Percentiles rank a stretch among this genome's conserved stretches.
Evolutionary conservation across 2,888 invertebrate species (phyloP).

Genomic region (Rhodophaea formosa): DNA sequence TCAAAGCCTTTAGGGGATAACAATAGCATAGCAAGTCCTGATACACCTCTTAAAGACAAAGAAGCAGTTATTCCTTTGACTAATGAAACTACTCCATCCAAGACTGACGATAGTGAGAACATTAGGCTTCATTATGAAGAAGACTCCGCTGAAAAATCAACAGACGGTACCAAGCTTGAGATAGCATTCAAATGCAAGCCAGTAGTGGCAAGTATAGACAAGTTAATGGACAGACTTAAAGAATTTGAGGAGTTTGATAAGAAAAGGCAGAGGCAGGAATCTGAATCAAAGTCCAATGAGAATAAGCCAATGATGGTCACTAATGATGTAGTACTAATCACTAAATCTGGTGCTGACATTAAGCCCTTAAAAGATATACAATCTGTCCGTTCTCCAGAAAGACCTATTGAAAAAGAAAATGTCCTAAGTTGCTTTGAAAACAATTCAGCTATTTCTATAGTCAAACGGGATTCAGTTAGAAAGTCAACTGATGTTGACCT

Average conservation of each 20-base stretch:
- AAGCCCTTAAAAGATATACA: conserved; percentile 73
- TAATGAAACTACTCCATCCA: conserved; percentile 64
- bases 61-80: conserved; percentile 45
- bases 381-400: conserved; percentile 68
- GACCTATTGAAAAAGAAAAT: conserved; percentile 70
- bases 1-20: conserved; percentile 64
- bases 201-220: conserved; percentile 73
- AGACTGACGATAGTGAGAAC: conserved; percentile 70
- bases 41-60: conserved; percentile 67
- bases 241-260: conserved; percentile 77
- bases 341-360: conserved; percentile 71
- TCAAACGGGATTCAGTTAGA: conserved; percentile 72
- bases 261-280: conserved; percentile 68
- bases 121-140: conserved; percentile 72
- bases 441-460: conserved; percentile 77
- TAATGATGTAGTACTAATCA: conserved; percentile 73
- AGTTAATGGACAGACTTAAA: conserved; percentile 75
- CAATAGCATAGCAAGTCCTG: conserved; percentile 55
- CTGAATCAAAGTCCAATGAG: conserved; percentile 61
- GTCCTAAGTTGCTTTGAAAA: conserved; percentile 77
- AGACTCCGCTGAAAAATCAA: conserved; percentile 62
- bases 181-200: conserved; percentile 62
- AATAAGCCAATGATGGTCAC: conserved; percentile 70
- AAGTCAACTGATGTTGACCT: conserved; percentile 73
- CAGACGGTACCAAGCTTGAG: conserved; percentile 56